Evolutionary conservation across 2,797 vertebrate genomes (phyloP), one percentile per base, ranked within the genome.

Genomic region (Eleutherodactylus coqui): DNA sequence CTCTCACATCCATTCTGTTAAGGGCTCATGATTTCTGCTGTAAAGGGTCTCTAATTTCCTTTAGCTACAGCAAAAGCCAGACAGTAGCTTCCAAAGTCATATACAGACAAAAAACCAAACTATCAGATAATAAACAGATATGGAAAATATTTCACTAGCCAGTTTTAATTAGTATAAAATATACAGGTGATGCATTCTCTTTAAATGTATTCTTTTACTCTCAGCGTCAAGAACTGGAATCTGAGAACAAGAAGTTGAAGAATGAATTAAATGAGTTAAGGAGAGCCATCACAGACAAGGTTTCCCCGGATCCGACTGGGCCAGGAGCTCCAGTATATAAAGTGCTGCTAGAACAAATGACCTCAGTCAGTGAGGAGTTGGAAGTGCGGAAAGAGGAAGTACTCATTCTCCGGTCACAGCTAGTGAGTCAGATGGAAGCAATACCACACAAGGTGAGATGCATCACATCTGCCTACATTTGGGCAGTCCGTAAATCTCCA

Each of bases 311-410:
- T 7, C 91, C 96, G 5, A 96, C 96, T 0, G 96, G 96, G 0
- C 97, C 96, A 0, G 97, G 97, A 4, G 96, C 96, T 0, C 96
- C 97, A 0, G 96, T 96, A 0, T 99, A 99, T 91, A 96, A 95
- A 76, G 97, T 99, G 72, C 96, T 99, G 13, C 93, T 99, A 91
- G 97, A 99, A 16, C 98, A 99, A 91, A 93, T 99, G 88, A 96
- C 96, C 41, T 90, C 97, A 2, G 96, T 98, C 82, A 98, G 96
- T 1, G 98, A 99, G 73, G 98, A 99, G 91, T 95, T 99, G 1
- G 97, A 99, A 36, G 98, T 99, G 0, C 97, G 98, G 41, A 99
- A 99, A 90, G 98, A 99, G 85, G 98, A 99, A 88, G 98, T 99
- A 88, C 96, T 99, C 69, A 99, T 99, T 90, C 92, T 99, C 82